Evolutionary conservation across 2,888 invertebrate species (phyloP).

Genomic region (Sinodicranocentrus sp.): DNA sequence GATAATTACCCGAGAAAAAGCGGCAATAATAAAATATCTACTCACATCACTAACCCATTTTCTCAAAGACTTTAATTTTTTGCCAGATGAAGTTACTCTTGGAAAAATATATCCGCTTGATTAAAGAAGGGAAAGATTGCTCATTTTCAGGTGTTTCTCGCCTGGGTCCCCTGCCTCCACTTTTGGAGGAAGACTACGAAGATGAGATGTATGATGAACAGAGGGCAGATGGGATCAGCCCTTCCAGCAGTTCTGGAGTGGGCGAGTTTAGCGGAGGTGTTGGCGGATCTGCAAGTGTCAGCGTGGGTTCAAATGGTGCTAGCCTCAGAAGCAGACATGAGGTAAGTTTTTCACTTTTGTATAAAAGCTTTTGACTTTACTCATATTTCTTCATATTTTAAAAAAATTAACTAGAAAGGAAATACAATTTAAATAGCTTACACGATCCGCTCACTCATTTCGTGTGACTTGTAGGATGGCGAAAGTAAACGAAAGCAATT

Average conservation of each 20-base stretch:
- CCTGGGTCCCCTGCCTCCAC: conserved; percentile 75
- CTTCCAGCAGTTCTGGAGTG: conserved; percentile 39
- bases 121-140: conserved; percentile 55
- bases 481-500: too few species aligned
- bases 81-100: too few species aligned
- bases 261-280: conserved; percentile 40
- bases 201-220: conserved; percentile 75
- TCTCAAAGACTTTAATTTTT: too few species aligned
- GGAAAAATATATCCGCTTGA: conserved; percentile 26
- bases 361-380: not conserved
- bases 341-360: conserved; percentile 40
- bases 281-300: not conserved
- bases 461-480: too few species aligned
- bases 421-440: too few species aligned
- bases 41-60: conserved; percentile 7
- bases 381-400: too few species aligned
- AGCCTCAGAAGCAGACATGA: conserved; percentile 62
- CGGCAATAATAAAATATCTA: too few species aligned
- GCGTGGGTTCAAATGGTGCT: not conserved
- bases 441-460: too few species aligned
- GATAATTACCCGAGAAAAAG: too few species aligned
- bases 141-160: conserved; percentile 74
- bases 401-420: too few species aligned
- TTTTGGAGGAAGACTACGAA: conserved; percentile 75
- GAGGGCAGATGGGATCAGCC: conserved; percentile 54